A percentile compares a stretch with the other conserved stretches of the same genome.
Evolutionary conservation across 1,140 invertebrate species (phyloP).

Genomic region (Goniozus legneri): DNA sequence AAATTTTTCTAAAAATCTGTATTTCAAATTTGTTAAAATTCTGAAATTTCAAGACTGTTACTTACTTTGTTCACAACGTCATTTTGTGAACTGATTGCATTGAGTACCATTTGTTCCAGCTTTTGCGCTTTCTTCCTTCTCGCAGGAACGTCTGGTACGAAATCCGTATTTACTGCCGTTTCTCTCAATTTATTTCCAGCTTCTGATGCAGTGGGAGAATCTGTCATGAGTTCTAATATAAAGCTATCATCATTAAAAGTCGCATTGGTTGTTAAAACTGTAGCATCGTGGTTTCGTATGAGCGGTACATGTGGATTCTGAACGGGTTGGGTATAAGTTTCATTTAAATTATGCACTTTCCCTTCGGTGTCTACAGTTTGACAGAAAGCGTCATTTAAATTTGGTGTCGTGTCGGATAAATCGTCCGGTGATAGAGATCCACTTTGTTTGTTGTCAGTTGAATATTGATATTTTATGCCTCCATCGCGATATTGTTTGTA

Average conservation of each 20-base stretch:
- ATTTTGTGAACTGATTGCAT: slow-evolving; percentile 49
- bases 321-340: slow-evolving; percentile 32
- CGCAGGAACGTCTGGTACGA: slow-evolving; percentile 38
- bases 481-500: slow-evolving; percentile 26
- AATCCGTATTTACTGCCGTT: slow-evolving; percentile 40
- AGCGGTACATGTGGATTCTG: neutral
- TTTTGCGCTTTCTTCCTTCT: slow-evolving; percentile 50
- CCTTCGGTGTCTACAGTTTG: slow-evolving; percentile 24
- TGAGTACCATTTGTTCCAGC: slow-evolving; percentile 45
- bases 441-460: slow-evolving; percentile 19
- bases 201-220: slow-evolving; percentile 41
- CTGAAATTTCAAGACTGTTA: slow-evolving; percentile 7
- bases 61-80: slow-evolving; percentile 51
- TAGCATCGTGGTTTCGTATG: slow-evolving; percentile 30
- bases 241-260: slow-evolving; percentile 50
- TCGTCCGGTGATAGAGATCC: slow-evolving; percentile 32
- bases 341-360: slow-evolving; percentile 38
- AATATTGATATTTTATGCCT: slow-evolving; percentile 16
- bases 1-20: neutral
- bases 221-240: slow-evolving; percentile 44
- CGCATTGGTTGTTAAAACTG: slow-evolving; percentile 48
- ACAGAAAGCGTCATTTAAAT: slow-evolving; percentile 49
- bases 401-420: slow-evolving; percentile 38
- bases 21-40: neutral
- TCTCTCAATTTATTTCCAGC: slow-evolving; percentile 38